A percentile compares a stretch with the other conserved stretches of the same genome.
phyloP scores from a whole-genome alignment of 2,113 vertebrate species.

The Pollimyrus isidori region DNA sequence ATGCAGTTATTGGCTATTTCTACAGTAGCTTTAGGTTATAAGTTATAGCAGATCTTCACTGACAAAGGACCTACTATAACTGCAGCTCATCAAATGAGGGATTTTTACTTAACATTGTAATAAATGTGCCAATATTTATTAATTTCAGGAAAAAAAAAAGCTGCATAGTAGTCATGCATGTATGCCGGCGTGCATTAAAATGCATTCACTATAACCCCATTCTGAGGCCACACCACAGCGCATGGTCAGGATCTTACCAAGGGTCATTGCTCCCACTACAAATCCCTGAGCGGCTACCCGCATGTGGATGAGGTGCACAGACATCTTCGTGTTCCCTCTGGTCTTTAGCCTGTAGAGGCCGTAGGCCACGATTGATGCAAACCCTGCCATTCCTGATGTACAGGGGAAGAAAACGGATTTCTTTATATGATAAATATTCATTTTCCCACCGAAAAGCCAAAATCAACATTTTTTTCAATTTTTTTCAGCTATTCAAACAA shows the following conservation, averaged over 20 bases:
- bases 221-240: neutral
- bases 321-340: constrained; percentile 81
- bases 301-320: constrained; percentile 86
- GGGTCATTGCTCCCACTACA: constrained; percentile 82
- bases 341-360: constrained; percentile 74
- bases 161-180: neutral
- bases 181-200: neutral
- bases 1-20: neutral
- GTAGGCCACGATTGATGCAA: constrained; percentile 68
- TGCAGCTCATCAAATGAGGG: neutral
- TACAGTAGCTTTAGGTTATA: neutral
- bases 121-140: neutral
- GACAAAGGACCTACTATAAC: neutral
- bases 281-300: constrained; percentile 91
- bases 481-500: neutral
- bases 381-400: constrained; percentile 75
- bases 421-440: neutral
- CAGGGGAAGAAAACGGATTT: neutral
- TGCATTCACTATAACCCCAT: neutral
- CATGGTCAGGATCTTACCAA: constrained; percentile 58
- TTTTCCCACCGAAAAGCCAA: neutral
- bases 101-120: neutral
- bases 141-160: neutral
- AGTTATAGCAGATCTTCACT: neutral
- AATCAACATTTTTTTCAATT: too few species aligned